Conservation (phyloP, 2,797 vertebrate genomes). For the Enteromius mattozi region DNA sequence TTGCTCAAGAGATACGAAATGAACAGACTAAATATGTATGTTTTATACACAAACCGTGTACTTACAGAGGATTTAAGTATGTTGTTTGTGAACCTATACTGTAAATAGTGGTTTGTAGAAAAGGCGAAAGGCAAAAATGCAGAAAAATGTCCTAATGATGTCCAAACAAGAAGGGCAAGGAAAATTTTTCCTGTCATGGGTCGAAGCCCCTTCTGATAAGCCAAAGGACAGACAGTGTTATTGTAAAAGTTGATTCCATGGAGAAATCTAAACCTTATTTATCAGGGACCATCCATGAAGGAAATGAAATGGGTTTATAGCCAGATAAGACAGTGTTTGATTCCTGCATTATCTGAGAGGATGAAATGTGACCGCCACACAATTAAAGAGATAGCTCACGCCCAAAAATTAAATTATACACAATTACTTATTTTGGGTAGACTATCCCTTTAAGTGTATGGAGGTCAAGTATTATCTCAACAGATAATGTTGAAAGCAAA, state of each 20-base stretch:
- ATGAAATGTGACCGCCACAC: background rate
- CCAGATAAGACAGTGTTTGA: background rate
- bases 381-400: background rate
- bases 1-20: constrained; percentile 9
- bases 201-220: background rate
- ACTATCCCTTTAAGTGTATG: constrained; percentile 17
- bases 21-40: background rate
- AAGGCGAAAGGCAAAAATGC: background rate
- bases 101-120: background rate
- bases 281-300: background rate
- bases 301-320: background rate
- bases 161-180: background rate
- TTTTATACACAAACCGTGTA: constrained; percentile 4
- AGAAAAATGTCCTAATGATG: background rate
- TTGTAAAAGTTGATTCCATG: background rate
- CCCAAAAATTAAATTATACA: background rate
- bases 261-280: background rate
- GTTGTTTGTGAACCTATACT: background rate
- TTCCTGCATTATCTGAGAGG: background rate
- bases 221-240: background rate
- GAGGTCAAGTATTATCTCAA: constrained; percentile 50
- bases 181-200: background rate
- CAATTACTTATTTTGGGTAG: background rate
- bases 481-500: constrained; percentile 51
- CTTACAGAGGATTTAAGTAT: constrained; percentile 15